Evolutionary conservation across 2,113 vertebrate species (phyloP), one percentile per base, ranked within the genome.

Genomic region (Eonycteris spelaea): DNA sequence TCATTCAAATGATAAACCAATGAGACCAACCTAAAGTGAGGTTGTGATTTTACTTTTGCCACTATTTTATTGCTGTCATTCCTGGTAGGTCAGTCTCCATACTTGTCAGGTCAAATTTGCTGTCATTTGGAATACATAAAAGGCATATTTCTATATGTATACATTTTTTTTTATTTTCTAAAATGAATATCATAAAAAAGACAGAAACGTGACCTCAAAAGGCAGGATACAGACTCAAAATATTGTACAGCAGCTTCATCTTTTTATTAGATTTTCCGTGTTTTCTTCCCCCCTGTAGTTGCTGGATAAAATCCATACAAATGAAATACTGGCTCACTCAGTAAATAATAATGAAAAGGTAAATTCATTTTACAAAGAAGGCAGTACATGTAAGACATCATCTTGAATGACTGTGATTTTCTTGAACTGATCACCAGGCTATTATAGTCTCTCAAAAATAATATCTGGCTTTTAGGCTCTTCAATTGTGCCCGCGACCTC

Each of bases 301-400:
- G 94, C 96, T 98, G 97, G 95, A 88, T 98, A 97, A 98, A 98
- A 99, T 98, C 98, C 95, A 99, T 99, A 98, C 98, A 98, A 99
- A 99, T 98, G 97, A 96, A 98, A 98, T 99, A 94, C 91, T 97
- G 94, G 94, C 68, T 91, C 78, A 98, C 97, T 98, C 98, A 98
- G 98, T 99, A 99, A 99, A 99, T 98, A 98, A 98, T 98, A 98
- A 98, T 98, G 98, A 98, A 98, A 99, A 98, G 97, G 98, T 97
- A 98, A 98, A 98, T 98, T 98, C 94, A 94, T 98, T 98, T 98
- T 98, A 93, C 96, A 83, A 95, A 98, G 97, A 97, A 98, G 95
- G 79, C 92, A 95, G 96, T 98, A 83, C 97, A 97, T 98, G 97
- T 95, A 97, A 98, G 97, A 97, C 98, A 98, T 98, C 97, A 98